Evolutionary conservation across 2,797 vertebrate species (phyloP), one percentile per base, ranked within the genome.

Genomic region (Helarctos malayanus): DNA sequence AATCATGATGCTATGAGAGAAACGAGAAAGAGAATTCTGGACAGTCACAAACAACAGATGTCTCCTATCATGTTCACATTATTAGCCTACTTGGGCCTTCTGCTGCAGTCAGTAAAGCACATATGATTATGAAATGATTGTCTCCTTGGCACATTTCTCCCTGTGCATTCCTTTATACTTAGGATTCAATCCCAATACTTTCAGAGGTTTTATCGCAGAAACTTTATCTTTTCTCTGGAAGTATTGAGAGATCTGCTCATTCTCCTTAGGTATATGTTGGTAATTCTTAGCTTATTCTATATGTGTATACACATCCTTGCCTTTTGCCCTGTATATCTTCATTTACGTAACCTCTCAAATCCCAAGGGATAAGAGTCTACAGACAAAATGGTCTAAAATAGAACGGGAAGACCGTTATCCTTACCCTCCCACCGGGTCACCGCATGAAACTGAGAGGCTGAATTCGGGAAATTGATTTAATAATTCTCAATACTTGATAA

Each of bases 41-140:
- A n/a, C 12, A 56, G 61, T 89, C n/a, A 80, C 5, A 71, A 87
- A 83, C 75, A 91, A 69, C 76, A 92, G 69, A 93, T 97, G 83
- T 65, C 79, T 63, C 57, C 29, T 61, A 19, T 75, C 7, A 71
- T 91, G 87, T 94, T 95, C 63, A 47, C 68, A 54, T 69, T 29
- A 68, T 89, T 54, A 41, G 65, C 8, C 52, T 18, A 12, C 12
- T 56, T 18, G 61, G 45, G n/a, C 47, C 68, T 80, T 95, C 56
- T 87, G 45, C 23, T 61, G 29, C 49, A 27, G 52, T 65, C 63
- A 80, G 65, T 95, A 45, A 76, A 29, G 41, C 54, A 78, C 69
- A 81, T 27, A 65, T 18, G 49, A 78, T 27, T 68, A 83, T 63
- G 38, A 92, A 68, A 94, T 76, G 8, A 56, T 87, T 92, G 91